phyloP scores from a whole-genome alignment of 2,888 invertebrate genomes.

The Caenorhabditis parvicauda region DNA sequence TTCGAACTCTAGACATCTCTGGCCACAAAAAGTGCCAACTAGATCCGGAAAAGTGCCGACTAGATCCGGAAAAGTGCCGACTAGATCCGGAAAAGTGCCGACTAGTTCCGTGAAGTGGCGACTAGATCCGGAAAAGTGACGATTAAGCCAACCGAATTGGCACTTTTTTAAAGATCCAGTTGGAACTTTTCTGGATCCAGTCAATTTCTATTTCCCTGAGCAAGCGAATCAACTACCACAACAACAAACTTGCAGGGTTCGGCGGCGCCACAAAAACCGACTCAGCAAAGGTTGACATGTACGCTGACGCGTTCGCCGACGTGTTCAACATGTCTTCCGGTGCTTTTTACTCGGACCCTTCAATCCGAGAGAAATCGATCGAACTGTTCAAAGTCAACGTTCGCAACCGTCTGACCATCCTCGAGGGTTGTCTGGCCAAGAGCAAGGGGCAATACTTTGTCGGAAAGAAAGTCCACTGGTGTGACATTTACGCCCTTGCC shows the following conservation, averaged over 20 bases:
- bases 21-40: no score
- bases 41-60: no score
- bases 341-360: slow-evolving; percentile 12
- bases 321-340: slow-evolving; percentile 11
- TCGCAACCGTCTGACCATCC: slow-evolving; percentile 11
- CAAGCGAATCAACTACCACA: no score
- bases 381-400: slow-evolving; percentile 6
- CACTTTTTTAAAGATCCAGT: no score
- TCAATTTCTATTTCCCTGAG: background rate
- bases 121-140: no score
- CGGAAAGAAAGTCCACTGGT: slow-evolving; percentile 27
- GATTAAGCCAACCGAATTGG: no score
- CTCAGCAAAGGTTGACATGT: slow-evolving; percentile 31
- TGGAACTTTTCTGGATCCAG: no score
- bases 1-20: no score
- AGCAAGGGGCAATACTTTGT: slow-evolving; percentile 27
- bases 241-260: slow-evolving; percentile 15
- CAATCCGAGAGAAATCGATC: slow-evolving; percentile 6
- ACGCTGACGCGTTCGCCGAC: slow-evolving; percentile 24
- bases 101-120: no score
- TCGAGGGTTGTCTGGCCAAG: slow-evolving; percentile 17
- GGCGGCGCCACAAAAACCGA: slow-evolving; percentile 30
- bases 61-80: no score
- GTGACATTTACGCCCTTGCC: slow-evolving; percentile 23
- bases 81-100: no score